A percentile compares a stretch with the other conserved stretches of the same genome.
Evolutionary conservation across 1,140 invertebrate species (phyloP).

Genomic region (Caenorhabditis inopinata): DNA sequence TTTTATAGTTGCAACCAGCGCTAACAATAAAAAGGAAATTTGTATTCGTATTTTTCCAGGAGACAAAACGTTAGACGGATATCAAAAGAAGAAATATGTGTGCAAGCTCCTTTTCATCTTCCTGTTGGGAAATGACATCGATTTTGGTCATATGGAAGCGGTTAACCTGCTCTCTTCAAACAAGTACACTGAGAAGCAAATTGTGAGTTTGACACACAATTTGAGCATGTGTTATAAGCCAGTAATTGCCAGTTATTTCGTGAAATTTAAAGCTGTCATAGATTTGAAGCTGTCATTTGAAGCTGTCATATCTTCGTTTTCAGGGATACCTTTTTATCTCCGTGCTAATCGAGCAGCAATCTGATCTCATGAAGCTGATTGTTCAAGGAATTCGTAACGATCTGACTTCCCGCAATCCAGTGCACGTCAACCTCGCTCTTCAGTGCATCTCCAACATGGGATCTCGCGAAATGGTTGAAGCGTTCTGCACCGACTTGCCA

Average conservation of each 20-base stretch:
- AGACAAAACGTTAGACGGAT: constrained; percentile 98
- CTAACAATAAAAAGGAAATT: neutral
- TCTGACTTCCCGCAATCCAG: constrained; percentile 89
- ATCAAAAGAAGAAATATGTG: constrained; percentile 99
- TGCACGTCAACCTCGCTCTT: constrained; percentile 96
- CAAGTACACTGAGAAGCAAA: constrained; percentile 99
- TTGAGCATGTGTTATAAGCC: neutral
- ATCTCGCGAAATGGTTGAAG: constrained; percentile 98
- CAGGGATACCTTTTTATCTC: constrained; percentile 98
- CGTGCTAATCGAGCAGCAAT: constrained; percentile 97
- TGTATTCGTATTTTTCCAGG: constrained; percentile 68
- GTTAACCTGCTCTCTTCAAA: constrained; percentile 99
- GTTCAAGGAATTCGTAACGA: constrained; percentile 97
- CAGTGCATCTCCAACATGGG: constrained; percentile 99
- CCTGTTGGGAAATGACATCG: constrained; percentile 95
- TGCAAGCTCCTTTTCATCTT: constrained; percentile 99
- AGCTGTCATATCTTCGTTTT: constrained; percentile 61
- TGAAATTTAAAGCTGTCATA: no score
- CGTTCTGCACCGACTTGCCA: constrained; percentile 95
- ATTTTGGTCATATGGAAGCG: constrained; percentile 99
- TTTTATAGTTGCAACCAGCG: neutral
- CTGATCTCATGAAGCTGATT: constrained; percentile 96
- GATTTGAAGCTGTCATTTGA: no score
- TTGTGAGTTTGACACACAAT: constrained; percentile 75
- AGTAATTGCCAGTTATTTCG: no score